These are phyloP conservation scores for Zapornia atra DNA, from an alignment of 2,113 vertebrate genomes.

Conservation along the genomic window DNA sequence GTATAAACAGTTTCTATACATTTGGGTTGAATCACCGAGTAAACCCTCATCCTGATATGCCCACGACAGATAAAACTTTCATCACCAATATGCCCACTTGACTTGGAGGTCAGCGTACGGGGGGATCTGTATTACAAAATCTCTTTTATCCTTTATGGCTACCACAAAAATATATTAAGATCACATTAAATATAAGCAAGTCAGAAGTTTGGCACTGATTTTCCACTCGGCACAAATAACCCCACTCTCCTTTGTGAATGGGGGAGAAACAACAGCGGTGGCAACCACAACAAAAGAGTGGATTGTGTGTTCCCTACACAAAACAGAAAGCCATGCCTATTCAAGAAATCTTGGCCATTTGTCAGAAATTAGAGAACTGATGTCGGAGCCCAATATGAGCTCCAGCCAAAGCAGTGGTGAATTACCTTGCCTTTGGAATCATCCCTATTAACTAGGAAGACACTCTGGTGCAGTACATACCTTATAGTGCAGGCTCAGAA, in stretches of 20 bases:
- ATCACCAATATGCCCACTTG: constrained; percentile 1
- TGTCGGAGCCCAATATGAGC: constrained; percentile 36
- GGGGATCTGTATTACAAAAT: neutral
- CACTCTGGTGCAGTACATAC: neutral
- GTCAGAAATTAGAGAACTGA: constrained; percentile 61
- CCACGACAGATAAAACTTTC: constrained; percentile 45
- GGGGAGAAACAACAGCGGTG: constrained; percentile 50
- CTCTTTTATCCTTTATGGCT: neutral
- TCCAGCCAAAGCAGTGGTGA: constrained; percentile 43
- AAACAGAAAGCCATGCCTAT: constrained; percentile 65
- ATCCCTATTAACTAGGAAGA: neutral
- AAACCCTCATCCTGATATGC: constrained; percentile 12
- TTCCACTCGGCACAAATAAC: constrained; percentile 47
- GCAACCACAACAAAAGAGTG: constrained; percentile 66
- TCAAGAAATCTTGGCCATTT: constrained; percentile 66
- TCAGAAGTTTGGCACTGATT: constrained; percentile 23
- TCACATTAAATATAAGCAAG: constrained; percentile 20
- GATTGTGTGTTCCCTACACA: constrained; percentile 58
- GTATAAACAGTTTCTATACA: constrained; percentile 45
- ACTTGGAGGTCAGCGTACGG: neutral
- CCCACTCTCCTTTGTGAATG: constrained; percentile 45
- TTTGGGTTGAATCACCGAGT: constrained; percentile 52
- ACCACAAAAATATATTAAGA: constrained; percentile 33
- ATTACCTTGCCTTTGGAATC: constrained; percentile 44
- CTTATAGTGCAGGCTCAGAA: neutral